Base-by-base conservation (phyloP, 2,888 invertebrate species). In the Drosophila austrosaltans region DNA sequence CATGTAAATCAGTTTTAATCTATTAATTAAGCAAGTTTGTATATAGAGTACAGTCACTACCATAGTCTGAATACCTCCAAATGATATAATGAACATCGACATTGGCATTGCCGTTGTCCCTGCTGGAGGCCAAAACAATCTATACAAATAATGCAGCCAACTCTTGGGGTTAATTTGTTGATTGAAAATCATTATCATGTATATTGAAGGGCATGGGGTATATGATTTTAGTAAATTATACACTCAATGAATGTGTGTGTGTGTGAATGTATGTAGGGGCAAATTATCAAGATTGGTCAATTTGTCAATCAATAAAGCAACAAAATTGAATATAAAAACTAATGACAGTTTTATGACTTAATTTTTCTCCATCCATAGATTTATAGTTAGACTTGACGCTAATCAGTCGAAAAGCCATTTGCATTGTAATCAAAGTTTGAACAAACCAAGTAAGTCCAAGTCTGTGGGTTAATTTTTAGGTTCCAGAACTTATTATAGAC, bases 1-100 rank as follows among this genome's bases (percentile, higher is more conserved):
- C 30, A 58, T 66, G 77, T 79, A 79, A 85, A 86, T 86, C 69
- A 65, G 76, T 83, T 88, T 83, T 83, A 83, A 83, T 88, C 84
- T 83, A 88, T 88, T 88, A 81, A 88, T 83, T 88, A 83, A 74
- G 84, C 76, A 30, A 67, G 61, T 16, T 16, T 16, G 16, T 16
- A 16, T 36, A 6, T 40, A 56, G 25, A 58, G 42, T 28, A 36
- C 25, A 39, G 32, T 25, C 62, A 28, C 63, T 53, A n/a, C 48
- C 48, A 42, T 22, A 20, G 39, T 44, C 20, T 6, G n/a, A 12
- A n/a, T 39, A 25, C 10, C 25, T 32, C 5, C 44, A 22, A 6
- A 10, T 10, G 56, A 42, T 56, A 53, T 28, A 30, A 44, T 44
- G 32, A 57, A 44, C 30, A 32, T 32, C 30, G 44, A 7, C 39